Evolutionary conservation across 1,140 invertebrate species (phyloP).

Genomic region (Drosophila chauvacae): DNA sequence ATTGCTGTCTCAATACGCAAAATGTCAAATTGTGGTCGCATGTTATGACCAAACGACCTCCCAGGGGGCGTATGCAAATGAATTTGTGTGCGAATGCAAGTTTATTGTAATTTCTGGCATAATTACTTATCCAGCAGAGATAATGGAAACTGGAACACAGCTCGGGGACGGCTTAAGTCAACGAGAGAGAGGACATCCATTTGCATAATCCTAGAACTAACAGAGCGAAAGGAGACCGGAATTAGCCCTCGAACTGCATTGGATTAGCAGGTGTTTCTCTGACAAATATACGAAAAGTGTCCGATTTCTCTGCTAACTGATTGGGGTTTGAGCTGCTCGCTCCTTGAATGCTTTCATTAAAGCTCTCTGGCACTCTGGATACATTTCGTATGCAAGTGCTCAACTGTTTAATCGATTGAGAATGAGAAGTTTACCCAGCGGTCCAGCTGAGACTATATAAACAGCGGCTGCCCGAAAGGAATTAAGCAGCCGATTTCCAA

Average conservation of each 20-base stretch:
- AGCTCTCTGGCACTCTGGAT: constrained; percentile 1
- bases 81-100: constrained; percentile 50
- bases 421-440: constrained; percentile 21
- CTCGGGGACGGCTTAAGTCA: constrained; percentile 24
- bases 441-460: constrained; percentile 15
- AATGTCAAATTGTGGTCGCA: constrained; percentile 52
- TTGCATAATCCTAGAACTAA: constrained; percentile 62
- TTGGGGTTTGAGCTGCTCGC: not conserved
- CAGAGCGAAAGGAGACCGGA: constrained; percentile 4
- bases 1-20: constrained; percentile 31
- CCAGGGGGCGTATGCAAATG: constrained; percentile 58
- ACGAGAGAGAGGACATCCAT: constrained; percentile 35
- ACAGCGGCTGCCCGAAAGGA: constrained; percentile 4
- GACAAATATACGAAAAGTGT: not conserved
- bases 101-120: constrained; percentile 73
- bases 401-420: constrained; percentile 30
- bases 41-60: constrained; percentile 35
- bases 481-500: constrained; percentile 9
- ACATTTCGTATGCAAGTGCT: constrained; percentile 12
- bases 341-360: not conserved
- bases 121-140: constrained; percentile 72
- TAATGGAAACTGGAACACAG: constrained; percentile 56
- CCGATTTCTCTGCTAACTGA: not conserved
- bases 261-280: constrained; percentile 25
- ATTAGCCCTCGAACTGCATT: constrained; percentile 26